These are phyloP conservation scores for Limnephilus rhombicus DNA, from an alignment of 2,888 invertebrate genomes.

Conservation along the genomic window DNA sequence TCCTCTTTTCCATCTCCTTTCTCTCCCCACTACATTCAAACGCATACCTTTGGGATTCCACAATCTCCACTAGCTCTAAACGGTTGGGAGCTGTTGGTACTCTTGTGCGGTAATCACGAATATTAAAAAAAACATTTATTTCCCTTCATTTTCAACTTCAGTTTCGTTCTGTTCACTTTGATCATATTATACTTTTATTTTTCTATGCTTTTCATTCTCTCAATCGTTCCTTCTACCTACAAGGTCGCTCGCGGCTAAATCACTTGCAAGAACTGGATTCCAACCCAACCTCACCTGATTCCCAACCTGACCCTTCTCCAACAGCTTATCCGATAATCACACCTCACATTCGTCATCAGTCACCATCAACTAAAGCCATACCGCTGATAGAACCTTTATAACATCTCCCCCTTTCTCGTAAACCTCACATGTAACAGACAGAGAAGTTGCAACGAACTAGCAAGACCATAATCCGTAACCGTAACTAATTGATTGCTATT, in stretches of 20 bases:
- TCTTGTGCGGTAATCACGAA: too few relatives aligned
- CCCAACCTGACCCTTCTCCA: not conserved
- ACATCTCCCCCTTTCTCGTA: not conserved
- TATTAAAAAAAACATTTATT: too few relatives aligned
- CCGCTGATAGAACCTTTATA: not conserved
- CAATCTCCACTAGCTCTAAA: too few relatives aligned
- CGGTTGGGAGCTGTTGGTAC: too few relatives aligned
- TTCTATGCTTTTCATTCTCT: too few relatives aligned
- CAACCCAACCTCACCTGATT: not conserved
- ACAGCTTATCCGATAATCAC: not conserved
- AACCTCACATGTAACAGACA: not conserved
- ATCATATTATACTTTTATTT: too few relatives aligned
- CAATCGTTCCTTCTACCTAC: too few relatives aligned
- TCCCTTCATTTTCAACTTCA: too few relatives aligned
- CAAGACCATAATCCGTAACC: not conserved
- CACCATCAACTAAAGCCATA: not conserved
- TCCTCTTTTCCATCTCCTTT: too few relatives aligned
- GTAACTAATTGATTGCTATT: slow-evolving; percentile 23
- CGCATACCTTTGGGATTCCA: too few relatives aligned
- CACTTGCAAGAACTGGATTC: not conserved
- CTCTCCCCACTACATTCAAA: too few relatives aligned
- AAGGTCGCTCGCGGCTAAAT: not conserved
- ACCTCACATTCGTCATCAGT: not conserved
- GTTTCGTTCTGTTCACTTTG: too few relatives aligned
- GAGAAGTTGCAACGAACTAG: not conserved